phyloP scores from a whole-genome alignment of 2,113 vertebrate species.

The Myxocyprinus asiaticus region DNA sequence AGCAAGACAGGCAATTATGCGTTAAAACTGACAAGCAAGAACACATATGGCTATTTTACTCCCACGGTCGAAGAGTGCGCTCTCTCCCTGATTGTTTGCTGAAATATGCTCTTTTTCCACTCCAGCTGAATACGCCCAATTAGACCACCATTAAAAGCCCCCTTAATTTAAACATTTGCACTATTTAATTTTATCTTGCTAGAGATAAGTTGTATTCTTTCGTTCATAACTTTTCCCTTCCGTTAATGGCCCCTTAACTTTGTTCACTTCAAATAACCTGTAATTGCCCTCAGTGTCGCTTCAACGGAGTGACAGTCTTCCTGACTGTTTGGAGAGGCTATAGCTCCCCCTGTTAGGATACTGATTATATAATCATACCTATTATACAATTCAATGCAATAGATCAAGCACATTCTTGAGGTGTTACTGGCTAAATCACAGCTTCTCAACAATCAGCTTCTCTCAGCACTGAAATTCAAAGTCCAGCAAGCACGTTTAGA shows the following conservation, averaged over 20 bases:
- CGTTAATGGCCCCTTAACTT: slow-evolving; percentile 23
- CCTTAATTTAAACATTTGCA: slow-evolving; percentile 26
- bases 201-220: slow-evolving; percentile 21
- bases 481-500: no score
- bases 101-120: slow-evolving; percentile 42
- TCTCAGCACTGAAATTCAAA: no score
- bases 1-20: slow-evolving; percentile 55
- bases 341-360: not conserved
- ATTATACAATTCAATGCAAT: no score
- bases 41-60: slow-evolving; percentile 52
- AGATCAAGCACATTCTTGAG: no score
- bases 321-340: not conserved
- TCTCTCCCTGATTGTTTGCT: slow-evolving; percentile 42
- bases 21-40: slow-evolving; percentile 52
- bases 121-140: slow-evolving; percentile 49
- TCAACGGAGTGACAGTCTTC: not conserved
- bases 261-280: slow-evolving; percentile 15
- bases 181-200: slow-evolving; percentile 14
- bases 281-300: slow-evolving; percentile 13
- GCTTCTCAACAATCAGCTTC: not conserved
- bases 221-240: slow-evolving; percentile 5
- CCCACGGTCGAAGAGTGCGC: slow-evolving; percentile 31
- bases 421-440: not conserved
- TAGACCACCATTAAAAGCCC: slow-evolving; percentile 43
- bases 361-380: no score